Evolutionary conservation across 2,797 vertebrate genomes (phyloP), one percentile per base, ranked within the genome.

Genomic region (Falco novaeseelandiae): DNA sequence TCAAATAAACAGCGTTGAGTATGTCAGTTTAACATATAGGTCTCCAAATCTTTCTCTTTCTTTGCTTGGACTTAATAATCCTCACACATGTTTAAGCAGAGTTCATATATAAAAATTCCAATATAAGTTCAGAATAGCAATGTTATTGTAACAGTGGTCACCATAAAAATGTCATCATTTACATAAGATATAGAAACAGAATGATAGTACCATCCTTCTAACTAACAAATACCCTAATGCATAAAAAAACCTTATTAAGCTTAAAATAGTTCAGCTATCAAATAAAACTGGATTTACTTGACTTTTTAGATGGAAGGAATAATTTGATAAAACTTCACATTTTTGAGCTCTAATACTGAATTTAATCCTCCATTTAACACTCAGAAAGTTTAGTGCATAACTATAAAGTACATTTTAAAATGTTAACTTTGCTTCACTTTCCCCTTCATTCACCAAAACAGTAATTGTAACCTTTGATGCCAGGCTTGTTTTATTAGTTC

Each of bases 321-420:
- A 62, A 87, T 73, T 79, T 79, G 30, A 80, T n/a, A 87, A 62
- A 61, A 58, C 27, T 83, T 84, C 13, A 18, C 65, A 19, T 54
- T 93, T 94, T 76, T 79, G 58, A 82, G 25, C 12, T 70, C 27
- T 62, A 84, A 70, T 80, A 49, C 62, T 32, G 29, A 93, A 77
- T 90, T 84, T 92, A 93, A 92, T 87, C 40, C 70, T 70, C 30
- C 29, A 67, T 93, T 94, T 89, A 89, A 90, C 77, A 83, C 26
- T 80, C 62, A 7, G 63, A 80, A 94, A 73, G 2, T 57, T 94
- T 82, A 89, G 48, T 32, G 10, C 55, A 40, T 90, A 84, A 59
- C 36, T 54, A 51, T 57, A 83, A 95, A 83, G 42, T 42, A 82
- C 20, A 57, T 58, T 82, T 89, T 26, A 30, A 94, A 79, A 67